These are phyloP conservation scores for Acanthopleura granulata DNA, from an alignment of 2,888 invertebrate genomes.

Conservation along the genomic window DNA sequence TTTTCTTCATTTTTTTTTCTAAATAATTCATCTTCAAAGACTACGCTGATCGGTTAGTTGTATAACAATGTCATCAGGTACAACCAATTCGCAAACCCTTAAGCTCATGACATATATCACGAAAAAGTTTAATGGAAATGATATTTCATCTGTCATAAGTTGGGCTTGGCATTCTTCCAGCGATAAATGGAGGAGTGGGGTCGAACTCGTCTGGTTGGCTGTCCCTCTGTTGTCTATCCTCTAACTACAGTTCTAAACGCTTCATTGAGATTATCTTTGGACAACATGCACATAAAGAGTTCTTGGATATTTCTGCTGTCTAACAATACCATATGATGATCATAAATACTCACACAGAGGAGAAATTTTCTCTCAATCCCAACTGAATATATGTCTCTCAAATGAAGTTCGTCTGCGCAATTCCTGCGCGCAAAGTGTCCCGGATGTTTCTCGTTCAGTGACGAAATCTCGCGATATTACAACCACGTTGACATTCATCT, in stretches of 20 bases:
- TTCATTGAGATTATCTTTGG: not conserved
- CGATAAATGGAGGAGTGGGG: not conserved
- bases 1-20: no score
- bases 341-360: conserved; percentile 17
- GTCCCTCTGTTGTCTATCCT: not conserved
- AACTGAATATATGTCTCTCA: conserved; percentile 5
- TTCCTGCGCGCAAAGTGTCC: conserved; percentile 37
- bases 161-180: conserved; percentile 8
- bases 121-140: not conserved
- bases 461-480: conserved; percentile 22
- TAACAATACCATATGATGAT: not conserved
- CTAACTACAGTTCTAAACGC: not conserved
- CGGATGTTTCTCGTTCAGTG: conserved; percentile 38
- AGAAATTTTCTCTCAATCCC: not conserved
- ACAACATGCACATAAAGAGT: not conserved
- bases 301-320: not conserved
- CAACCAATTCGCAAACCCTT: no score
- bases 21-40: no score
- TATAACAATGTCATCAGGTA: no score
- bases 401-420: conserved; percentile 39
- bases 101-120: not conserved
- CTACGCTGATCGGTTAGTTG: no score
- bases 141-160: conserved; percentile 11
- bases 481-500: no score
- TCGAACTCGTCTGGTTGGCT: not conserved